Base-by-base conservation (phyloP, 2,888 invertebrate genomes). In the Leptodirus hochenwartii region DNA sequence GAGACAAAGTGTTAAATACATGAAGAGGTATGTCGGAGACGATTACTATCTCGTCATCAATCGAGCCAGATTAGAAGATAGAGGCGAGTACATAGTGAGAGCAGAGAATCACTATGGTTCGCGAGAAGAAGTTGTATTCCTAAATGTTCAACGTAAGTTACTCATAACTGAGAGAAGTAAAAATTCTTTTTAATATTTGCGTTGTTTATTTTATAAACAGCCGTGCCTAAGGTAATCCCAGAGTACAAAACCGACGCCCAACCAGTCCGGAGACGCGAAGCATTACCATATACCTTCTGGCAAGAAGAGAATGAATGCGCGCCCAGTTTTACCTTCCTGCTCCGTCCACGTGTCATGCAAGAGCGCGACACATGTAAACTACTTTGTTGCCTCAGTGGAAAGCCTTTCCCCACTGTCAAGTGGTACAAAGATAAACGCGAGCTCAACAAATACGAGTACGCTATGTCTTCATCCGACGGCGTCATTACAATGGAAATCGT, bases 281-380 rank as follows among this genome's bases (percentile, higher is more conserved):
- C 82, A 1, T 60, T 85, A 15, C 78, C 80, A 3, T 85, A 81
- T 59, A 79, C 77, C 36, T 76, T 81, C 64, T 88, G 88, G 82
- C 79, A 84, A 59, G 88, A 91, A 55, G 82, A 82, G 46, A 78
- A 79, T 54, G 88, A 90, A 59, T 77, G 80, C 46, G 87, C 87
- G 37, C 98, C 98, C 36, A 78, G 73, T 51, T 98, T 98, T 66
- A 93, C 93, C 49, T 99, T 99, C 85, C 78, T 88, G 49, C 73
- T 99, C 43, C 77, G 98, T 57, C 95, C 96, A 51, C 84, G 98
- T 53, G 85, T 96, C 45, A 96, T 99, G 74, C 98, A 98, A 62
- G 56, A 69, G 47, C 77, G 91, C 40, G 82, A 87, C 53, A 90
- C 90, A 34, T 96, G 96, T 66, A 99, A 99, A 62, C 69, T 99